These are phyloP conservation scores for Crocuta crocuta DNA, from an alignment of 2,113 vertebrate genomes.

Conservation along the genomic window DNA sequence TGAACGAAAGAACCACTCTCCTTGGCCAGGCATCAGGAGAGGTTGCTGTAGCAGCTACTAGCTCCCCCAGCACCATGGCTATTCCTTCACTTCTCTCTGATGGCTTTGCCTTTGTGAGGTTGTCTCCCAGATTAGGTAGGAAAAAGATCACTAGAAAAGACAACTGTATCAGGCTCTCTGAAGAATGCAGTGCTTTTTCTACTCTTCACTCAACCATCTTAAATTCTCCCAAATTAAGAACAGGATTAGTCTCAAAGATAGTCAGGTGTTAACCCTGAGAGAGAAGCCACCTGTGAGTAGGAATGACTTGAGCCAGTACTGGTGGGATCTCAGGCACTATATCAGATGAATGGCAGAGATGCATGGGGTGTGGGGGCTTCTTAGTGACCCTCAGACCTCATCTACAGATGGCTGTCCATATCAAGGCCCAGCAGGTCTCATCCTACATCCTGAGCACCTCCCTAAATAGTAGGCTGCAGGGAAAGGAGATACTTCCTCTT, in stretches of 20 bases:
- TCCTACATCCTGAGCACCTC: not conserved
- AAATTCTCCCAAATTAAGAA: not conserved
- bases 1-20: not conserved
- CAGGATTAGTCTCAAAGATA: not conserved
- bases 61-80: fast-evolving
- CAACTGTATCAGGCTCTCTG: not conserved
- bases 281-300: not conserved
- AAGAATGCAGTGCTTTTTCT: not conserved
- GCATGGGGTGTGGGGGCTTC: not conserved
- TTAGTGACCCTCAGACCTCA: not conserved
- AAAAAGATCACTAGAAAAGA: not conserved
- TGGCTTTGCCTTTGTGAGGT: not conserved
- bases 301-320: not conserved
- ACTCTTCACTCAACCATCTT: not conserved
- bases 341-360: not conserved
- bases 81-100: not conserved
- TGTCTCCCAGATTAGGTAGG: not conserved
- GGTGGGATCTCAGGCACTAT: not conserved
- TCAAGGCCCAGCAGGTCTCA: not conserved
- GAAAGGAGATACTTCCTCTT: not conserved
- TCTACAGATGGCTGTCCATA: not conserved
- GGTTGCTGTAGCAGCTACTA: not conserved
- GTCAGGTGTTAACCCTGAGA: not conserved
- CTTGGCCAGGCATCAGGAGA: not conserved
- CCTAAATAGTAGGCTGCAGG: not conserved